A percentile compares a stretch with the other conserved stretches of the same genome.
phyloP scores from a whole-genome alignment of 2,888 invertebrate genomes.

The Leptothorax acervorum region DNA sequence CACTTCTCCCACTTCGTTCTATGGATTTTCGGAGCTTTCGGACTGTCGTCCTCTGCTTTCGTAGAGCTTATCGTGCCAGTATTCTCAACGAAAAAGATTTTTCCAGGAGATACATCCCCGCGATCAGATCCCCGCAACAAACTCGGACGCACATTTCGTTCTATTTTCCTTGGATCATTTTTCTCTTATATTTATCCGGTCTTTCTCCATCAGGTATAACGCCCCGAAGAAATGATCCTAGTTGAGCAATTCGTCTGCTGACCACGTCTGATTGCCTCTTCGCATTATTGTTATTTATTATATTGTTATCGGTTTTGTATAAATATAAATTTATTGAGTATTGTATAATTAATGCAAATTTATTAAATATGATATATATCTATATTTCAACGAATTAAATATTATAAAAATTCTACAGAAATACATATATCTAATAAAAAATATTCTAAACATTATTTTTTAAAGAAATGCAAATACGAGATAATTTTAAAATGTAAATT shows the following conservation, averaged over 20 bases:
- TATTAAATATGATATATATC: not conserved
- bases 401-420: not conserved
- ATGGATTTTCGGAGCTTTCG: constrained; percentile 61
- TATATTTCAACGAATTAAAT: not conserved
- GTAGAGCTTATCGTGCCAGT: constrained; percentile 60
- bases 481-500: not conserved
- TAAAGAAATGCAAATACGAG: not conserved
- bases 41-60: constrained; percentile 59
- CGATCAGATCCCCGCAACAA: constrained; percentile 51
- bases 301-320: not conserved
- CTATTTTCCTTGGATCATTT: constrained; percentile 38
- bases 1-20: constrained; percentile 35
- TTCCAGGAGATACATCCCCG: constrained; percentile 43
- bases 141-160: constrained; percentile 34
- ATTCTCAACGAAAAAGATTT: constrained; percentile 55
- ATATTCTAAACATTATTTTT: not conserved
- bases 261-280: not conserved
- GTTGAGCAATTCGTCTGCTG: not conserved
- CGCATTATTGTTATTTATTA: not conserved
- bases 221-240: not conserved
- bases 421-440: not conserved
- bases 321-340: not conserved
- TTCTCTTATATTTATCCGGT: not conserved
- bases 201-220: not conserved
- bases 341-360: not conserved